Percentiles rank a stretch among this genome's conserved stretches.
Evolutionary conservation across 2,113 vertebrate genomes (phyloP).

Genomic region (Hyperoodon ampullatus): DNA sequence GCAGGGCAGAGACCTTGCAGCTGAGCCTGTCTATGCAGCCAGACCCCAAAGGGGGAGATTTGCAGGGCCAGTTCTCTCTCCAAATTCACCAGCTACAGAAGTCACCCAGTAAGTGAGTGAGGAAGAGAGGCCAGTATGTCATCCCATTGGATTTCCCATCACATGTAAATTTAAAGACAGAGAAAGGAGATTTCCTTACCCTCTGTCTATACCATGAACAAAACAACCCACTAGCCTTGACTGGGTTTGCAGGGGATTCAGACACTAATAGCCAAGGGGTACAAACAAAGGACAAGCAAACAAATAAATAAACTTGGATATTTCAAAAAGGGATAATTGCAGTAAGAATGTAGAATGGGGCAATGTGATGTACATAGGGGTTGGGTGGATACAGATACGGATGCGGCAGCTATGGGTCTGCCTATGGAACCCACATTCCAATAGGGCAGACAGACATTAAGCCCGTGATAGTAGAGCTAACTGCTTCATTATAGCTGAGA

Average conservation of each 20-base stretch:
- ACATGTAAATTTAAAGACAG: not conserved
- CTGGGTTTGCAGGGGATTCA: not conserved
- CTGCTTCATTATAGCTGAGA: accelerated
- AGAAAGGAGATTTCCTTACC: too few relatives aligned
- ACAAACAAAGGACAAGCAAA: not conserved
- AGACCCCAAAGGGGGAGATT: not conserved
- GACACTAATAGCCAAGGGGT: too few relatives aligned
- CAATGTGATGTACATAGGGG: accelerated
- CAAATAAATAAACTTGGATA: not conserved
- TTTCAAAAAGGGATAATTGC: not conserved
- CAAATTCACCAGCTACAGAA: not conserved
- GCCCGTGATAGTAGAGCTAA: accelerated
- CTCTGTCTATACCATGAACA: accelerated
- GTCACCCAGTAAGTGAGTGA: not conserved
- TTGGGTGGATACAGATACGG: accelerated
- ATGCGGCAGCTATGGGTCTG: accelerated
- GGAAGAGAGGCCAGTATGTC: too few relatives aligned
- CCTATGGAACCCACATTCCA: accelerated
- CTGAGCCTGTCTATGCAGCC: too few relatives aligned
- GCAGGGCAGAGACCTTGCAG: too few relatives aligned
- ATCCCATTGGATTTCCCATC: not conserved
- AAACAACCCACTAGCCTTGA: too few relatives aligned
- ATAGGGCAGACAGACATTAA: accelerated
- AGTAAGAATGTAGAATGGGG: accelerated
- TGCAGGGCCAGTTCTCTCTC: not conserved